Percentiles rank a stretch among this genome's conserved stretches.
These are phyloP conservation scores for Neoarius graeffei DNA, from an alignment of 2,113 vertebrate genomes.

Conservation along the genomic window DNA sequence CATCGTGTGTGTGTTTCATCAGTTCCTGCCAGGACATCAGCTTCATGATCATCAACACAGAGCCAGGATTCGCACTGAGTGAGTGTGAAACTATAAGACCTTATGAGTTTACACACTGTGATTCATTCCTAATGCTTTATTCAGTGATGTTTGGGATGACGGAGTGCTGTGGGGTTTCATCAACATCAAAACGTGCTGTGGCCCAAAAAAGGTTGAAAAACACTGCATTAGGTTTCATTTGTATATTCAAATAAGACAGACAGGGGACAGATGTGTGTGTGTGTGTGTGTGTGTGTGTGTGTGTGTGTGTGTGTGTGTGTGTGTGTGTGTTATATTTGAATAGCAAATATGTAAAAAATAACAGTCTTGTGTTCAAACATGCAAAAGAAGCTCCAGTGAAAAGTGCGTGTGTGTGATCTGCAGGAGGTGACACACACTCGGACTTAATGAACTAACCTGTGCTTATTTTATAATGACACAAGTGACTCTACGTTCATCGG, in stretches of 20 bases:
- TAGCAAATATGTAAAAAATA: conserved; percentile 31
- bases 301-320: not conserved
- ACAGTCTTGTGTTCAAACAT: conserved; percentile 13
- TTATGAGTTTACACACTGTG: no score
- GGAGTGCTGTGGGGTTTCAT: no score
- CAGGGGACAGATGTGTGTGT: not conserved
- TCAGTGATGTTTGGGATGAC: no score
- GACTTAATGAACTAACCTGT: not conserved
- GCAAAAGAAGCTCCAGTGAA: not conserved
- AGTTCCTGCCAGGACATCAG: no score
- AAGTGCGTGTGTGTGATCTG: not conserved
- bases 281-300: not conserved
- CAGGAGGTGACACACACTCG: not conserved
- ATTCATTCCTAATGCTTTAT: no score
- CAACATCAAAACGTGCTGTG: no score
- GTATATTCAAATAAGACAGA: conserved; percentile 12
- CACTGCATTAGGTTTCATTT: not conserved
- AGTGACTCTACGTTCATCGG: not conserved
- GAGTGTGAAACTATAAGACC: no score
- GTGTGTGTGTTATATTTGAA: conserved; percentile 27
- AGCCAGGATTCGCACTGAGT: no score
- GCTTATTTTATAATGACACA: not conserved
- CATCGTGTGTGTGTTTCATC: no score
- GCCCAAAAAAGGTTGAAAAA: no score
- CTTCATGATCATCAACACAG: no score